Percentiles rank a stretch among this genome's conserved stretches.
Evolutionary conservation across 2,113 vertebrate species (phyloP).

Genomic region (Nyctereutes procyonoides): DNA sequence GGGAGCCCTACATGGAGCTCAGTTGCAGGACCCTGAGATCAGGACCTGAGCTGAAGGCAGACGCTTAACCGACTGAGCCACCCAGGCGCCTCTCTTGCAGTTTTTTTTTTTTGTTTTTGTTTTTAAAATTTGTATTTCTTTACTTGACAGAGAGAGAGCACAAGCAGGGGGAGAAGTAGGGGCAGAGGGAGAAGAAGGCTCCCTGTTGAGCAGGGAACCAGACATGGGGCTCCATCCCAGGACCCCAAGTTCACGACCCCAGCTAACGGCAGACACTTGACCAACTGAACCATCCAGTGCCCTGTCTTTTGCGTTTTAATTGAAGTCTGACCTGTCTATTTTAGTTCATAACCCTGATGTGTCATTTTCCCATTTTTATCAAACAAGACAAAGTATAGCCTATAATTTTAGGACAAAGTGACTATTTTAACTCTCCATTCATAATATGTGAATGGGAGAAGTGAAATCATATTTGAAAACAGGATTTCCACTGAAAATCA

Average conservation of each 20-base stretch:
- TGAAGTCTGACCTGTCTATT: constrained; percentile 29
- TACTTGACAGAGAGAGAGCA: background rate
- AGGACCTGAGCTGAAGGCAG: too few species aligned
- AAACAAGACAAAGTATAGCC: constrained; percentile 21
- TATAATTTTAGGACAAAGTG: constrained; percentile 41
- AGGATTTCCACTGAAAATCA: constrained; percentile 39
- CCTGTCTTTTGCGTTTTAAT: background rate
- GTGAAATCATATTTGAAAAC: constrained; percentile 28
- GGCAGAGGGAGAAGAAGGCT: background rate
- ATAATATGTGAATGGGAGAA: background rate
- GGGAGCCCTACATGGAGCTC: too few species aligned
- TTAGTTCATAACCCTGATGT: background rate
- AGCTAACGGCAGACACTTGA: background rate
- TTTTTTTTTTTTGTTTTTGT: background rate
- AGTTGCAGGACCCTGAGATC: too few species aligned
- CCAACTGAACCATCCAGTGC: background rate
- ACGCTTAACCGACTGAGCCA: too few species aligned
- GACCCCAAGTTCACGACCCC: background rate
- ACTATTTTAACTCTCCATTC: constrained; percentile 36
- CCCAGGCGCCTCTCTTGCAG: background rate
- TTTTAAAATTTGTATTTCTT: background rate
- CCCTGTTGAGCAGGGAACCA: background rate
- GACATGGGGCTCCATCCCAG: background rate
- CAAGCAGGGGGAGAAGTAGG: background rate
- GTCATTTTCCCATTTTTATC: background rate